These are phyloP conservation scores for Cordylochernes scorpioides DNA, from an alignment of 2,888 invertebrate species.

Conservation along the genomic window DNA sequence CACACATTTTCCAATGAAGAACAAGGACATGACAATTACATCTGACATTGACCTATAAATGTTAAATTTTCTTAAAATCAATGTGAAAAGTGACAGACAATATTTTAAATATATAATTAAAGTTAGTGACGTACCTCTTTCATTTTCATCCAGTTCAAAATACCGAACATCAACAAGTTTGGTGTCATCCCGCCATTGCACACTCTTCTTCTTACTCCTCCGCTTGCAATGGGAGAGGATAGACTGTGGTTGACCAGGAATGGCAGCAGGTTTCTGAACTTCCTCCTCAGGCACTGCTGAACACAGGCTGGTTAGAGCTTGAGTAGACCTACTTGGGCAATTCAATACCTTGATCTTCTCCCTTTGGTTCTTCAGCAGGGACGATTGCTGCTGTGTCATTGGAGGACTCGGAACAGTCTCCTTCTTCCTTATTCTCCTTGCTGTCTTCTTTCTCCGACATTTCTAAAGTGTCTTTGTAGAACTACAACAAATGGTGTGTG, in stretches of 20 bases:
- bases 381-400: too few relatives aligned
- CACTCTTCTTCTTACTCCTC: conserved; percentile 7
- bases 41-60: too few relatives aligned
- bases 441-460: conserved; percentile 20
- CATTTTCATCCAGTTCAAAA: conserved; percentile 84
- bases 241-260: conserved; percentile 4
- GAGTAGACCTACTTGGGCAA: neutral
- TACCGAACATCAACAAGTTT: conserved; percentile 54
- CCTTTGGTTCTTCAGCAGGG: conserved; percentile 12
- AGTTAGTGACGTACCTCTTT: conserved; percentile 30
- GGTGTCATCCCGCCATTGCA: conserved; percentile 36
- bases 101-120: conserved; percentile 1
- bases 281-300: neutral
- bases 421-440: conserved; percentile 9
- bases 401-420: conserved; percentile 1
- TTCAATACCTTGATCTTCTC: conserved; percentile 17
- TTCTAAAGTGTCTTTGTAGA: conserved; percentile 74
- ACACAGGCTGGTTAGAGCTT: neutral
- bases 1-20: too few relatives aligned
- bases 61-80: neutral
- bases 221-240: conserved; percentile 8
- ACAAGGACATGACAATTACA: neutral
- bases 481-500: conserved; percentile 25
- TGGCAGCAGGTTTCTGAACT: neutral
- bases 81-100: neutral